Conservation (phyloP, 2,888 invertebrate species). For the Nephrotoma guestfalica region DNA sequence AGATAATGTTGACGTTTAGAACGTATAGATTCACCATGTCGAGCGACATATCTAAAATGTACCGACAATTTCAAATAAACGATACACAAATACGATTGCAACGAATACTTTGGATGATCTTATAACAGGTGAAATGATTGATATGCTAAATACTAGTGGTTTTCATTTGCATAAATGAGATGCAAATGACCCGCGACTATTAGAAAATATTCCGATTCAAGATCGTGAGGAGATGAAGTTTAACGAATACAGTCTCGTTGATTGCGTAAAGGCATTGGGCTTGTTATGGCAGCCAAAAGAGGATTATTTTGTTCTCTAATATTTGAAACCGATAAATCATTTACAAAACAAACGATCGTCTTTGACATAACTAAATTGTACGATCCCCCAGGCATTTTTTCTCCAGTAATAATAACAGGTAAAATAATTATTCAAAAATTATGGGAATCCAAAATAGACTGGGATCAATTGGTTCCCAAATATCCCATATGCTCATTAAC, state of each 20-base stretch:
- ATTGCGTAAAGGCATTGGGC: constrained; percentile 7
- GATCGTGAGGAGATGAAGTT: neutral
- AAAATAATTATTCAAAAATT: constrained; percentile 1
- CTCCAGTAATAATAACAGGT: neutral
- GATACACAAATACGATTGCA: neutral
- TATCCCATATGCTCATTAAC: too few relatives aligned
- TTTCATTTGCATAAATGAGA: constrained; percentile 6
- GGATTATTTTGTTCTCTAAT: too few relatives aligned
- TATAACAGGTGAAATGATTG: neutral
- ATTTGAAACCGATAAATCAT: constrained; percentile 13
- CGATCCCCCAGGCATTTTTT: constrained; percentile 4
- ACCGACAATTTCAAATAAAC: too few relatives aligned
- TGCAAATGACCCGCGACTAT: neutral
- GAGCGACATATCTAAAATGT: too few relatives aligned
- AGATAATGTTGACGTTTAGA: neutral
- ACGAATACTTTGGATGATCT: neutral
- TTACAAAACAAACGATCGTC: constrained; percentile 1
- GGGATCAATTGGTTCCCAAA: too few relatives aligned
- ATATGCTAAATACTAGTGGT: neutral
- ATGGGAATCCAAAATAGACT: too few relatives aligned
- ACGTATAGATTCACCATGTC: too few relatives aligned
- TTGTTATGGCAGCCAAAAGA: neutral
- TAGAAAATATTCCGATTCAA: neutral
- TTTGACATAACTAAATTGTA: constrained; percentile 1
- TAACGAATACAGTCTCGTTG: neutral